phyloP scores from a whole-genome alignment of 2,797 vertebrate species.

The Cirrhinus mrigala region DNA sequence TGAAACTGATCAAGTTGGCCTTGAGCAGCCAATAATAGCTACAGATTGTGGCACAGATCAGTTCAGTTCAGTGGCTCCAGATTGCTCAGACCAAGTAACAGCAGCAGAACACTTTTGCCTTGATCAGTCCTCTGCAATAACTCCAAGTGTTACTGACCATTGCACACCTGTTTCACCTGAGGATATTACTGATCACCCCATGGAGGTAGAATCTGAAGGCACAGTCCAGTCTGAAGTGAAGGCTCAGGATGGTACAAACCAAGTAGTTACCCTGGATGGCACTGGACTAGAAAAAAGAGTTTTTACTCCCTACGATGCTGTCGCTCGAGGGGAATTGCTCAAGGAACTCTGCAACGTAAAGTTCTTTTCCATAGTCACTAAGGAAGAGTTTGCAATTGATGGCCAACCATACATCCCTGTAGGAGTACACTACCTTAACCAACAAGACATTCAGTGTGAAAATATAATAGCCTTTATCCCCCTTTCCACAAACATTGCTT shows the following conservation, averaged over 20 bases:
- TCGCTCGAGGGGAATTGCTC: constrained; percentile 77
- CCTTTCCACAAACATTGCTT: constrained; percentile 66
- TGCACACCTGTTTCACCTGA: constrained; percentile 8
- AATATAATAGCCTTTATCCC: constrained; percentile 80
- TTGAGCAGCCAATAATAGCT: constrained; percentile 1
- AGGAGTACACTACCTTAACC: constrained; percentile 81
- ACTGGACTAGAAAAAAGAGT: constrained; percentile 58
- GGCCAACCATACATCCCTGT: constrained; percentile 75
- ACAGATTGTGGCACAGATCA: background rate
- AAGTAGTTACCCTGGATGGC: constrained; percentile 8
- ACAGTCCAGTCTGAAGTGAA: constrained; percentile 10
- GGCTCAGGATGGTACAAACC: background rate
- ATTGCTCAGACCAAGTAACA: background rate
- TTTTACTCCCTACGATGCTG: constrained; percentile 76
- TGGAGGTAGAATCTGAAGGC: constrained; percentile 31
- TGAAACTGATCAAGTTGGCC: constrained; percentile 15
- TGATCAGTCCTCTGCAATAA: background rate
- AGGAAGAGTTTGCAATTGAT: constrained; percentile 74
- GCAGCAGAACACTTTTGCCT: background rate
- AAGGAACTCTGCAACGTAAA: constrained; percentile 81
- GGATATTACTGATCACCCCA: constrained; percentile 22
- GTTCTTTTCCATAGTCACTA: constrained; percentile 81
- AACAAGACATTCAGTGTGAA: constrained; percentile 78
- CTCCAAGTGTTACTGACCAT: constrained; percentile 3
- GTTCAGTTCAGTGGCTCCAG: background rate